phyloP scores from a whole-genome alignment of 1,140 invertebrate genomes.

The Diabrotica undecimpunctata region DNA sequence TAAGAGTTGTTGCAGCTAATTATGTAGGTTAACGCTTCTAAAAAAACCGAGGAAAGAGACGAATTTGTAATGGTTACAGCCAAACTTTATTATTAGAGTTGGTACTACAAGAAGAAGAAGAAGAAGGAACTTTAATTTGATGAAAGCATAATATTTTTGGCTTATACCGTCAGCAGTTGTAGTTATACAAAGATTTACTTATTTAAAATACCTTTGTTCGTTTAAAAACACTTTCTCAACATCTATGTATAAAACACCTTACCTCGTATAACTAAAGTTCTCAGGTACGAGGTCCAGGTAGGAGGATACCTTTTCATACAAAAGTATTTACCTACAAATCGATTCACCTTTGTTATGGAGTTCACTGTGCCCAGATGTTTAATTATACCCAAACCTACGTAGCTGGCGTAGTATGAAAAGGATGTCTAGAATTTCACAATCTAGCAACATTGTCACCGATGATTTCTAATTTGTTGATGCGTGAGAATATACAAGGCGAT shows the following conservation, averaged over 20 bases:
- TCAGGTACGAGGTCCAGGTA: neutral
- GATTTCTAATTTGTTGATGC: slow-evolving; percentile 2
- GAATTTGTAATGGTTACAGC: too few species aligned
- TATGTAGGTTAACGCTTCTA: too few species aligned
- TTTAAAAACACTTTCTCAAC: too few species aligned
- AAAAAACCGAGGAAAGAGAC: too few species aligned
- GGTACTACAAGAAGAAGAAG: too few species aligned
- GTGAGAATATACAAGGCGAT: neutral
- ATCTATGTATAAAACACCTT: neutral
- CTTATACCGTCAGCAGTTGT: too few species aligned
- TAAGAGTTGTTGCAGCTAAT: too few species aligned
- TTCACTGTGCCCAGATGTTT: slow-evolving; percentile 1
- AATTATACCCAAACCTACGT: neutral
- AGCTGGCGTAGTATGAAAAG: neutral
- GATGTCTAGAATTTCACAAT: slow-evolving; percentile 1
- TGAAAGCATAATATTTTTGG: too few species aligned
- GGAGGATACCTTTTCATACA: neutral
- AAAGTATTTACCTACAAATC: neutral
- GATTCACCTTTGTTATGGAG: neutral
- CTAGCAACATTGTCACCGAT: neutral
- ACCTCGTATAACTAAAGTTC: neutral
- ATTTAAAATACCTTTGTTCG: too few species aligned
- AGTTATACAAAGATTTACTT: too few species aligned
- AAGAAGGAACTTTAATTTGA: too few species aligned
- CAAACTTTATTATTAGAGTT: too few species aligned